Base-by-base conservation (phyloP, 2,888 invertebrate genomes). In the Nomada ruficornis region DNA sequence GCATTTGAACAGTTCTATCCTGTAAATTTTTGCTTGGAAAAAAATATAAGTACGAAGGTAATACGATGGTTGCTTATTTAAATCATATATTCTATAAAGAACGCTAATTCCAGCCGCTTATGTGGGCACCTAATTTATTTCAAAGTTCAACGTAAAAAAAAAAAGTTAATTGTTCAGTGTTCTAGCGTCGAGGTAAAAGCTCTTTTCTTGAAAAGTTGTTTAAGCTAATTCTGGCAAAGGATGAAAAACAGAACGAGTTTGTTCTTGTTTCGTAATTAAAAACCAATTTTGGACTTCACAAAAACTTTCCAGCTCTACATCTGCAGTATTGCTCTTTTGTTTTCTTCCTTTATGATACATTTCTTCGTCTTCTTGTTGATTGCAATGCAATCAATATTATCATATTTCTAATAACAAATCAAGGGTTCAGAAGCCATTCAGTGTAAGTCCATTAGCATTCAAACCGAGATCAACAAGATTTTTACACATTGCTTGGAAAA, bases 81-180 rank as follows among this genome's bases (percentile, higher is more conserved):
- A 20, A n/a, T 29, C 42, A 5, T 36, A n/a, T 23, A n/a, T 20
- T 2, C 23, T n/a, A 44, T 13, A 47, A 47, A 26, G 23, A 52
- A 52, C 47, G 7, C 44, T 18, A n/a, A 15, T 70, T 15, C 26
- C n/a, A 26, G 7, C 15, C 26, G 15, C 59, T 59, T 47, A 18
- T 20, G 29, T n/a, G 36, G 36, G 64, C n/a, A 54, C 18, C 62
- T 65, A 44, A 79, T 42, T 36, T 20, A 52, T 23, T 57, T 36
- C 2, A 42, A 18, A 63, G 42, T 50, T 50, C 23, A 57, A 50
- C 18, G 26, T 10, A 47, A 23, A 47, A 57, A 57, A 2, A 44
- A 44, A 36, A 29, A 54, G 59, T 65, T 60, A 78, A 80, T 70
- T 80, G 47, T 80, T 15, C 65, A 20, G 36, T 52, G 26, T 54